Evolutionary conservation across 2,113 vertebrate species (phyloP), one percentile per base, ranked within the genome.

Genomic region (Thalassarche chlororhynchos): DNA sequence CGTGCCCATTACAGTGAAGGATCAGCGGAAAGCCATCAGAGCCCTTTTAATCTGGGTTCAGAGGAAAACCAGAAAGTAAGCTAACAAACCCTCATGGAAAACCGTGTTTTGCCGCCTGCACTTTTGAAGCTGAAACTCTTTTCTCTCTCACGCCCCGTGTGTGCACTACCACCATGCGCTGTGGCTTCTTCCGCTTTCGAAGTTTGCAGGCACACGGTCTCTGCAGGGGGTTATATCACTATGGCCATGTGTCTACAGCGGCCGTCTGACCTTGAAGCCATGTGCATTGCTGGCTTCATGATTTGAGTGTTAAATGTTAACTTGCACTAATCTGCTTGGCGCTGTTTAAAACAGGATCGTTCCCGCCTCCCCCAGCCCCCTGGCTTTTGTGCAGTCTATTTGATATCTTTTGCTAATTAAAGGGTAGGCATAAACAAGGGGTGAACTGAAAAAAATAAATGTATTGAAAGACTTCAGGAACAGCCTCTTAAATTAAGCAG

Each of bases 41-140:
- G 99, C 99, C 32, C 99, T 99, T 90, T 96, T 99, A 94, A 98
- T 99, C 5, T 99, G 99, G 99, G 99, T 99, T 58, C 99, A 99
- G 98, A 99, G 98, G 96, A 98, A 99, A 87, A 99, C 99, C 3
- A 98, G 99, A 95, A 99, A 99, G 99, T 99, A 97, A 98, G 99
- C 95, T 42, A 36, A 65, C 40, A 84, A 70, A 71, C 18, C 55
- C 32, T 60, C 11, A 2, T 32, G 42, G 36, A 72, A 94, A 74
- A 87, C 17, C 5, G 2, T 38, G 44, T 72, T 89, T 84, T 78
- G 38, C 46, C 49, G 31, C 40, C 64, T 62, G 36, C 31, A 20
- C 51, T 82, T 62, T 42, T 81, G 62, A 66, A 83, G 72, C 46
- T 44, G 69, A 79, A 54, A 32, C 38, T 40, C 25, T 61, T 52